Evolutionary conservation across 2,113 vertebrate genomes (phyloP).

Genomic region (Genyomyrus donnyi): DNA sequence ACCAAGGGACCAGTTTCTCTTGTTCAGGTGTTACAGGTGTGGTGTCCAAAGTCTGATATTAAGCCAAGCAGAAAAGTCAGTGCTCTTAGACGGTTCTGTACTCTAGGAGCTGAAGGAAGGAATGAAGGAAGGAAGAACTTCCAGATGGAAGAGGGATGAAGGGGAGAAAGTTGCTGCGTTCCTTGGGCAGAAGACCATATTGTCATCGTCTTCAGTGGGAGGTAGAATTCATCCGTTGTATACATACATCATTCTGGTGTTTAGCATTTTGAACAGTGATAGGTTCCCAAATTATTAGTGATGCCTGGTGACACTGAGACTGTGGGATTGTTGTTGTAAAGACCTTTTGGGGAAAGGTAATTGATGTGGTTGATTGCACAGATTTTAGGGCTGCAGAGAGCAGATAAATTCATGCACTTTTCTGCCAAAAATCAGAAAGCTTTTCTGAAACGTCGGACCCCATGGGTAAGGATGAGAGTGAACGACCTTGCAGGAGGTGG

Average conservation of each 20-base stretch:
- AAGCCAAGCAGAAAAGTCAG: not conserved
- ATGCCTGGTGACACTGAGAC: not conserved
- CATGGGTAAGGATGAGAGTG: conserved; percentile 15
- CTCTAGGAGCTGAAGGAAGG: conserved; percentile 20
- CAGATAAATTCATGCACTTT: conserved; percentile 15
- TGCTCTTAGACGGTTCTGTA: conserved; percentile 17
- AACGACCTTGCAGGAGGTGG: conserved; percentile 62
- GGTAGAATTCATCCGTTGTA: conserved; percentile 31
- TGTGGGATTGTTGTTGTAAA: not conserved
- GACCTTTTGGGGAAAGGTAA: not conserved
- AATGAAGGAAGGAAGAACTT: conserved; percentile 20
- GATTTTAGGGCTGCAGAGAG: not conserved
- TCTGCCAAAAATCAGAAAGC: conserved; percentile 14
- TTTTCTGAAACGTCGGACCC: conserved; percentile 14
- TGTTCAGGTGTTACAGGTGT: not conserved
- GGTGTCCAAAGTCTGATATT: not conserved
- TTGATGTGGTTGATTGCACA: not conserved
- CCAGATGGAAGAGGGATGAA: conserved; percentile 51
- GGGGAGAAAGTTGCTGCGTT: conserved; percentile 44
- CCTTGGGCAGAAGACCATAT: conserved; percentile 55
- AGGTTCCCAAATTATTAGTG: not conserved
- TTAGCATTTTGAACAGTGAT: not conserved
- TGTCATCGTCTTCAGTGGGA: conserved; percentile 43
- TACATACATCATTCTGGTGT: not conserved
- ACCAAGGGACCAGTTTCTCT: not conserved